Evolutionary conservation across 64 coral and sea anemone genomes (phyloP), one percentile per base, ranked within the genome.

Genomic region (Trachythela sp.): DNA sequence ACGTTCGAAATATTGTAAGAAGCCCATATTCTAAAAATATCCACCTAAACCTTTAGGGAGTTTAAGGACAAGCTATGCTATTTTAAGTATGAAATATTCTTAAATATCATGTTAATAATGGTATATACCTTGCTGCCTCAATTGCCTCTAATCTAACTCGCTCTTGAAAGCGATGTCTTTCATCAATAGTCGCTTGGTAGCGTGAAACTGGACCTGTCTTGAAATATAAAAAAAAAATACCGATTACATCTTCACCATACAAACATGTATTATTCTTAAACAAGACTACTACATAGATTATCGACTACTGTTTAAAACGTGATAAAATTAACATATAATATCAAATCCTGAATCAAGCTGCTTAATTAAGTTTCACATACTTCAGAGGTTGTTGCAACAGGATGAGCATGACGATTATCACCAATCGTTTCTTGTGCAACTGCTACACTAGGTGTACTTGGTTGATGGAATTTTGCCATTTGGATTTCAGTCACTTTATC

Each of bases 121-220:
- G n/a, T n/a, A n/a, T n/a, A n/a, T n/a, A 97, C 95, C 86, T 98
- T 91, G 95, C 95, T 30, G 94, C 91, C 50, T 98, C 95, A 86
- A 98, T 98, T 51, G 95, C 95, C 27, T 98, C 95, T 43, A 98
- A 85, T n/a, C 95, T 85, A 48, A 98, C 85, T 83, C 85, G 94
- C 77, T 98, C 95, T 85, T 98, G 95, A 84, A 98, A 98, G 36
- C 92, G 94, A 51, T 98, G 95, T 39, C 93, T 94, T 86, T 98
- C 95, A 64, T 94, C 91, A 48, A 94, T 20, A 54, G 95, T 98
- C 59, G 94, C 92, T 91, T 98, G 95, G 83, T 86, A 98, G 54
- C 95, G 88, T 83, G 93, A 98, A 36, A 94, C 88, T 84, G 93
- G 93, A 35, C 93, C 91, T 29, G 93, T 88, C 93, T 94, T 0